A percentile compares a stretch with the other conserved stretches of the same genome.
These are phyloP conservation scores for Xanthia icteritia DNA, from an alignment of 2,888 invertebrate species.

Conservation along the genomic window DNA sequence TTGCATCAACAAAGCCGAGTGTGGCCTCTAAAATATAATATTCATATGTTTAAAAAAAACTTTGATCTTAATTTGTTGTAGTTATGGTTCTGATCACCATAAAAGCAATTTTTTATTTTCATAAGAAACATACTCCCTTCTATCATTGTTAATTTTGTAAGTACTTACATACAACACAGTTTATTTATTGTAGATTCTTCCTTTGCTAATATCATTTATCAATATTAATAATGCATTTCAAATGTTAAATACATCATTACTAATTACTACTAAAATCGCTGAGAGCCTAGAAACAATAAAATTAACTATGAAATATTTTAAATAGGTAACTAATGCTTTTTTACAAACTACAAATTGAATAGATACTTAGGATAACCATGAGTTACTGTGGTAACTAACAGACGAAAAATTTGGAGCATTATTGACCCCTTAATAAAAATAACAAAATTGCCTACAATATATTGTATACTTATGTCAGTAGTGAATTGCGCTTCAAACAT, in stretches of 20 bases:
- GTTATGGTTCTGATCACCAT: neutral
- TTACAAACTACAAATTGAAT: neutral
- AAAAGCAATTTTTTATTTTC: neutral
- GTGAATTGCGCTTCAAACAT: neutral
- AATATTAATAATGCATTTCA: neutral
- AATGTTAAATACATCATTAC: neutral
- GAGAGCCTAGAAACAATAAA: neutral
- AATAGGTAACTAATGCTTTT: neutral
- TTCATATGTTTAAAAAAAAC: constrained; percentile 6
- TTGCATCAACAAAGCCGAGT: constrained; percentile 33
- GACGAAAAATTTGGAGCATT: neutral
- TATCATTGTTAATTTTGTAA: neutral
- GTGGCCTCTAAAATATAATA: constrained; percentile 21
- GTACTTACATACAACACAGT: neutral
- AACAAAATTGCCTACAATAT: neutral
- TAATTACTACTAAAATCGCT: neutral
- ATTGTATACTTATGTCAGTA: neutral
- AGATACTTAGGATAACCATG: no score
- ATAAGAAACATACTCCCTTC: neutral
- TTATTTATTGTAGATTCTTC: neutral
- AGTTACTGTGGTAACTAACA: neutral
- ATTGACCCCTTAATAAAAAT: neutral
- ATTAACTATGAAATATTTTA: neutral
- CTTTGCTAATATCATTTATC: neutral
- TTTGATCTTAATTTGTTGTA: constrained; percentile 11